Evolutionary conservation across 2,888 invertebrate species (phyloP), one percentile per base, ranked within the genome.

Genomic region (Melieria crassipennis): DNA sequence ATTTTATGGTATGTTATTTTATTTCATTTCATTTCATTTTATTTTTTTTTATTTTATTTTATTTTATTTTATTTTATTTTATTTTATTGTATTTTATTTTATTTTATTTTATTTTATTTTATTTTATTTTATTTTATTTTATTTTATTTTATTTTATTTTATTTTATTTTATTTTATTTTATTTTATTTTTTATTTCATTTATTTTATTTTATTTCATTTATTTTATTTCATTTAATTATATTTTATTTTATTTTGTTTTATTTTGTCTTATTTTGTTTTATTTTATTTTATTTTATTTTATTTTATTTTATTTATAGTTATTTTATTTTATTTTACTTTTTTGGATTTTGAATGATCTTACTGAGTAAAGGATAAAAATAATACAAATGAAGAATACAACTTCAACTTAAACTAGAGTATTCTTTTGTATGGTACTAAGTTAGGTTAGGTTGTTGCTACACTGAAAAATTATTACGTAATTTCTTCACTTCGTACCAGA

Each of bases 241-340:
- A 13, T 13, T 55, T 55, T 55, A 13, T 13, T 55, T 55, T 55
- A 13, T 13, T 55, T 55, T 55, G 5, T 13, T 55, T 11, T 55
- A 13, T 13, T 55, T 55, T 55, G 5, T 13, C n/a, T 55, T 55
- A 10, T 55, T 55, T 55, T 55, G 0, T 55, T 55, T 55, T 55
- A 55, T 55, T 55, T 55, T 55, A 55, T 9, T 55, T 55, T 55
- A 55, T 9, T 55, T 55, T 55, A 10, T 55, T 55, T 55, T 55
- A 10, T 11, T 55, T 55, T 55, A 55, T 55, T 55, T 55, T 10
- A 55, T 55, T 55, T 55, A 1, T 13, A 1, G n/a, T 55, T 11
- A 55, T 11, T 55, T 55, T 55, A 55, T 11, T 55, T 55, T 10
- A 55, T 11, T 55, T 55, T 55, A 55, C 6, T 55, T 55, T 55